Evolutionary conservation across 2,113 vertebrate genomes (phyloP).

Genomic region (Morone chrysops): DNA sequence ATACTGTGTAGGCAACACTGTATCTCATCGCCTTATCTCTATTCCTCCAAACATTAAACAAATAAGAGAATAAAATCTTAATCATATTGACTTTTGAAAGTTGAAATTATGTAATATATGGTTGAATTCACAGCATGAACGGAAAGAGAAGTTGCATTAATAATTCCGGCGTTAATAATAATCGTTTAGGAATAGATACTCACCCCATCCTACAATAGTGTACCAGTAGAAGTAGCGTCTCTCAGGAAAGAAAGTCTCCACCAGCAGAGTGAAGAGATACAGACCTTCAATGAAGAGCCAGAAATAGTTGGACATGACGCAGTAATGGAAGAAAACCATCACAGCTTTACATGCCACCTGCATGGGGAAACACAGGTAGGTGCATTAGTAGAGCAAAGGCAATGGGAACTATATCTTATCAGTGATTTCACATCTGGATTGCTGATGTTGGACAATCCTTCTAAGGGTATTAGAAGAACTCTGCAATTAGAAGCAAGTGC

Average conservation of each 20-base stretch:
- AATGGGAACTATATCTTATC: background rate
- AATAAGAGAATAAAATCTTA: background rate
- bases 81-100: too few species aligned
- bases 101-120: background rate
- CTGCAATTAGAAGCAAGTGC: background rate
- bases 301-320: constrained; percentile 99
- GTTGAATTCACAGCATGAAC: background rate
- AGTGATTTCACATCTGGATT: background rate
- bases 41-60: background rate
- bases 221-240: constrained; percentile 98
- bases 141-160: background rate
- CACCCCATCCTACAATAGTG: constrained; percentile 87
- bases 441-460: background rate
- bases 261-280: constrained; percentile 96
- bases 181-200: constrained; percentile 9
- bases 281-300: constrained; percentile 99
- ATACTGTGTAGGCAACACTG: background rate
- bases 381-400: background rate
- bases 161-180: background rate
- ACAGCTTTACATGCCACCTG: constrained; percentile 97
- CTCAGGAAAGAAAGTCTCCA: constrained; percentile 98
- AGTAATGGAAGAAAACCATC: constrained; percentile 99
- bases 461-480: background rate
- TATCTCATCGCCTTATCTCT: background rate
- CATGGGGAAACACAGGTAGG: constrained; percentile 18